phyloP scores from a whole-genome alignment of 2,888 invertebrate species.

The Fabriciana adippe region DNA sequence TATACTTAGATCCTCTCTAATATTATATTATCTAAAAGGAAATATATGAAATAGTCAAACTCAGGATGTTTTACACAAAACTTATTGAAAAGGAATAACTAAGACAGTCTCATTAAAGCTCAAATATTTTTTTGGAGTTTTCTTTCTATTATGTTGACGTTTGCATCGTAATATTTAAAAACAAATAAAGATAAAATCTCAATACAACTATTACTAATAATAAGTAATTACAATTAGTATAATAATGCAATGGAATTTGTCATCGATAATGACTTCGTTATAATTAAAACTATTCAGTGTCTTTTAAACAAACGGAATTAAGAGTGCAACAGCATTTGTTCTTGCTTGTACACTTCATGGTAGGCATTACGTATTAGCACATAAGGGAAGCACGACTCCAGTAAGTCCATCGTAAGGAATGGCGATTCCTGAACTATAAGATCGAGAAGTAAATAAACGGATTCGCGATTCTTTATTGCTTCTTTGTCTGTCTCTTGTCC shows the following conservation, averaged over 20 bases:
- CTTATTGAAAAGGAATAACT: constrained; percentile 51
- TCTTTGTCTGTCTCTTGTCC: constrained; percentile 98
- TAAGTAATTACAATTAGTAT: constrained; percentile 9
- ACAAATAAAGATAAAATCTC: constrained; percentile 17
- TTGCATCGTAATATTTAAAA: constrained; percentile 1
- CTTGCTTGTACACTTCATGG: constrained; percentile 96
- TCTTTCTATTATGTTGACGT: background rate
- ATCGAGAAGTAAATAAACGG: constrained; percentile 97
- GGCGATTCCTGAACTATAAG: constrained; percentile 99
- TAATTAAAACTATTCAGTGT: constrained; percentile 31
- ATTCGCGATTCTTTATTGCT: constrained; percentile 95
- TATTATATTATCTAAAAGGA: constrained; percentile 19
- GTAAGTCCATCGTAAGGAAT: constrained; percentile 98
- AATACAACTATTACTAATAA: constrained; percentile 6
- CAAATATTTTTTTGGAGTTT: constrained; percentile 18
- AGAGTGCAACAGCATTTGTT: constrained; percentile 84
- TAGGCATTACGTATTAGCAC: constrained; percentile 98
- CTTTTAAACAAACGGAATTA: constrained; percentile 47
- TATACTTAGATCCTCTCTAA: constrained; percentile 21
- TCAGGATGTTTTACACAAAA: constrained; percentile 32
- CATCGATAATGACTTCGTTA: constrained; percentile 26
- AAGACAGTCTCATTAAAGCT: constrained; percentile 62
- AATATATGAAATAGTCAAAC: constrained; percentile 22
- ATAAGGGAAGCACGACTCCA: constrained; percentile 99
- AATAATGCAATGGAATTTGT: constrained; percentile 32